These are phyloP conservation scores for Sturnus vulgaris DNA, from an alignment of 2,113 vertebrate species.

Conservation along the genomic window DNA sequence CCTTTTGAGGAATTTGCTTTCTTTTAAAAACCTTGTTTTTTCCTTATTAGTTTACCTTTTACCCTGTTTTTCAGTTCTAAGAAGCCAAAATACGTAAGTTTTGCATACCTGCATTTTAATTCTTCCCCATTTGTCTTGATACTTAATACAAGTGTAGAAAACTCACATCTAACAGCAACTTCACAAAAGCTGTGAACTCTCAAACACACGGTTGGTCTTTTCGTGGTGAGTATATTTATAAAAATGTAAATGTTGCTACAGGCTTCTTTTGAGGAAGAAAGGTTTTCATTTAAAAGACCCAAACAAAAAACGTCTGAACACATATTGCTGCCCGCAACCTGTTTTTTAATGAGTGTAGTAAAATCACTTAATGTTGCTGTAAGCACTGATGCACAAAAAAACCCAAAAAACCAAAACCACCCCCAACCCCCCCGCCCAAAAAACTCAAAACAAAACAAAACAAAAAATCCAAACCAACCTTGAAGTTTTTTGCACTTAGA, in stretches of 20 bases:
- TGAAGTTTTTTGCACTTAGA: not conserved
- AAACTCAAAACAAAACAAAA: not conserved
- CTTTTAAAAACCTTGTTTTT: not conserved
- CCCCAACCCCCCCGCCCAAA: not conserved
- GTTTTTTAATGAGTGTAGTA: not conserved
- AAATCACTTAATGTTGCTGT: not conserved
- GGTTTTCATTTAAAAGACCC: not conserved
- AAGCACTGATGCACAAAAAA: not conserved
- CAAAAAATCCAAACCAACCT: not conserved
- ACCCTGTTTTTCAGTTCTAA: not conserved
- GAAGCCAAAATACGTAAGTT: not conserved
- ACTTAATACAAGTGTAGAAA: not conserved
- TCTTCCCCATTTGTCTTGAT: not conserved
- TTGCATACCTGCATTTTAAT: not conserved
- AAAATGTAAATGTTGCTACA: not conserved
- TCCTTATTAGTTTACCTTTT: not conserved
- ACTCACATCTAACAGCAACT: not conserved
- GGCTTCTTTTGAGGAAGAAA: not conserved
- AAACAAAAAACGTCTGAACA: not conserved
- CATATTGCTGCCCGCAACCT: not conserved
- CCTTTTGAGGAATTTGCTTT: not conserved
- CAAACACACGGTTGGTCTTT: not conserved
- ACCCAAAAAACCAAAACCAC: not conserved
- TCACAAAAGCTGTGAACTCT: not conserved
- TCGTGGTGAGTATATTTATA: not conserved